Evolutionary conservation across 2,113 vertebrate species (phyloP).

Genomic region (Tonatia bakeri): DNA sequence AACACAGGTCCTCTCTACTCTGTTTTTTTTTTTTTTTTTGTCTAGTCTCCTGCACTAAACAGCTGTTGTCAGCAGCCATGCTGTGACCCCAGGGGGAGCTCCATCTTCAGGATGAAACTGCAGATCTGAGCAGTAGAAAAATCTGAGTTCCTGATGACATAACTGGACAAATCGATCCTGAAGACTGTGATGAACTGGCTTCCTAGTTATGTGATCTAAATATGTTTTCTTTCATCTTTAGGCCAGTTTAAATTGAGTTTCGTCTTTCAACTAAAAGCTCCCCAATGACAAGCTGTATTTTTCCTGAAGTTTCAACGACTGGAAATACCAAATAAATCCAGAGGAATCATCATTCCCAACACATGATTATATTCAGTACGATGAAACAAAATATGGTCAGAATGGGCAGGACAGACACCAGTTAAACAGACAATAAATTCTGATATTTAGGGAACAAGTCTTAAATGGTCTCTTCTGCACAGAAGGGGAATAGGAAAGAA

Average conservation of each 20-base stretch:
- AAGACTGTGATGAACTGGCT: background rate
- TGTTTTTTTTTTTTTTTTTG: background rate
- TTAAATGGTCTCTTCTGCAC: constrained; percentile 31
- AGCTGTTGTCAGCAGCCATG: background rate
- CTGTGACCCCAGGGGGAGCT: background rate
- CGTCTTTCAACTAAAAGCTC: background rate
- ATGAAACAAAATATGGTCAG: background rate
- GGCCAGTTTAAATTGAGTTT: background rate
- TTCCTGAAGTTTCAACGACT: background rate
- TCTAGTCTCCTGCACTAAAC: background rate
- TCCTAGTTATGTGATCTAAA: background rate
- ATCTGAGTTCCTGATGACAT: background rate
- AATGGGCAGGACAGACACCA: background rate
- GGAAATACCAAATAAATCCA: background rate
- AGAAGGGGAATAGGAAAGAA: constrained; percentile 44
- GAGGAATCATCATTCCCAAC: background rate
- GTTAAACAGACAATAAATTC: background rate
- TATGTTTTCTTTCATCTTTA: background rate
- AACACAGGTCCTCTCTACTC: background rate
- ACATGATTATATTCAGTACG: background rate
- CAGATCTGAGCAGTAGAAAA: background rate
- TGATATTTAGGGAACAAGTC: background rate
- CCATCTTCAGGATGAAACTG: background rate
- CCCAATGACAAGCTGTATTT: background rate
- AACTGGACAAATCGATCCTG: background rate